Percentiles rank a stretch among this genome's conserved stretches.
Evolutionary conservation across 1,140 invertebrate genomes (phyloP).

Genomic region (Hormaphis cornu): DNA sequence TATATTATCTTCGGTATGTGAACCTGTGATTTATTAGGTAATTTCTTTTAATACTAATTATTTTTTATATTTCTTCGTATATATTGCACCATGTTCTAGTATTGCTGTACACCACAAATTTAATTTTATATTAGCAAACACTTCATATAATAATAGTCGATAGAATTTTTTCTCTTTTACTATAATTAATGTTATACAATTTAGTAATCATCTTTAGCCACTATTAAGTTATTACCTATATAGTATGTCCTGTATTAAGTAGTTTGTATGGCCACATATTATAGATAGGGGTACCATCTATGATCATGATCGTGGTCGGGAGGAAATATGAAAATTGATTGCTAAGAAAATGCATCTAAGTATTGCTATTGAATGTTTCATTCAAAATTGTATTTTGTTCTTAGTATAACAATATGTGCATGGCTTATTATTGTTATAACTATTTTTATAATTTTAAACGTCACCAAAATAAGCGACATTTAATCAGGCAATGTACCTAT

Average conservation of each 20-base stretch:
- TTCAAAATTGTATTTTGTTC: not conserved
- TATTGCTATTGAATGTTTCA: too few relatives aligned
- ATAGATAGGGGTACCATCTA: too few relatives aligned
- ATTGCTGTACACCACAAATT: not conserved
- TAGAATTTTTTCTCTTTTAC: not conserved
- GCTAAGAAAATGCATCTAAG: too few relatives aligned
- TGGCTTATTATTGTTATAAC: slow-evolving; percentile 4
- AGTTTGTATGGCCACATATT: too few relatives aligned
- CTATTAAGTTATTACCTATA: too few relatives aligned
- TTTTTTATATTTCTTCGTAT: slow-evolving; percentile 4
- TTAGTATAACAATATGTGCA: not conserved
- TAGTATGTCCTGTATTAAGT: too few relatives aligned
- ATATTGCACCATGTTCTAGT: slow-evolving; percentile 24
- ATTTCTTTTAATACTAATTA: slow-evolving; percentile 1
- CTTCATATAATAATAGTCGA: not conserved
- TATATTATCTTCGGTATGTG: slow-evolving; percentile 17
- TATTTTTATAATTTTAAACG: too few relatives aligned
- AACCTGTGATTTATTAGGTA: slow-evolving; percentile 3
- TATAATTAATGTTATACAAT: too few relatives aligned
- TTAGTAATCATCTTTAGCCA: too few relatives aligned
- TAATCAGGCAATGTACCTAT: not conserved
- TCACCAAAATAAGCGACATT: too few relatives aligned
- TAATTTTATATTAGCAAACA: not conserved
- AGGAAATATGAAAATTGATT: too few relatives aligned
- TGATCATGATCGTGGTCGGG: too few relatives aligned